Conservation (phyloP, 2,113 vertebrate genomes). For the Phainopepla nitens region DNA sequence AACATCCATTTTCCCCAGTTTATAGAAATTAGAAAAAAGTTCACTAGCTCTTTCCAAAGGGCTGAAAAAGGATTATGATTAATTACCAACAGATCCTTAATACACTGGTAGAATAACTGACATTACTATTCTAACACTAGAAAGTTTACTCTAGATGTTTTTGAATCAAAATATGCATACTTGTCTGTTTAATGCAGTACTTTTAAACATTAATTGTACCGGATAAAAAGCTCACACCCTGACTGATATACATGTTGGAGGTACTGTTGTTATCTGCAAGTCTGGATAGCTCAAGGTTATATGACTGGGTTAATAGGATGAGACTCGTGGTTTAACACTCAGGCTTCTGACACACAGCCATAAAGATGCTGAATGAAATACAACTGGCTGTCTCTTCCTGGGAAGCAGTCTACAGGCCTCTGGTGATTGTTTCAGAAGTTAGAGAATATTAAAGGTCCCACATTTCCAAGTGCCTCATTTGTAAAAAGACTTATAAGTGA, state of each 20-base stretch:
- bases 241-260: conserved; percentile 20
- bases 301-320: conserved; percentile 64
- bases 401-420: conserved; percentile 22
- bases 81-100: not conserved
- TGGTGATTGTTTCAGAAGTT: conserved; percentile 65
- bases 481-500: conserved; percentile 36
- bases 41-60: not conserved
- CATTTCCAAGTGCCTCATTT: conserved; percentile 37
- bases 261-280: conserved; percentile 34
- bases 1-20: not conserved
- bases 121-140: not conserved
- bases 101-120: not conserved
- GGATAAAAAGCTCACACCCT: not conserved
- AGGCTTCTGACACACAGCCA: conserved; percentile 58
- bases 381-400: conserved; percentile 23
- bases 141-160: not conserved
- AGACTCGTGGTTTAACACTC: conserved; percentile 60
- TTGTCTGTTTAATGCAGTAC: not conserved
- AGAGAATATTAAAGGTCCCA: conserved; percentile 38
- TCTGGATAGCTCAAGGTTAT: conserved; percentile 68
- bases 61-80: not conserved
- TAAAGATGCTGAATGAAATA: conserved; percentile 65
- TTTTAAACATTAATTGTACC: conserved; percentile 4
- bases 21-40: not conserved
- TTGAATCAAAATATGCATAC: not conserved